Conservation (phyloP, 2,797 vertebrate genomes). For the Falco peregrinus region DNA sequence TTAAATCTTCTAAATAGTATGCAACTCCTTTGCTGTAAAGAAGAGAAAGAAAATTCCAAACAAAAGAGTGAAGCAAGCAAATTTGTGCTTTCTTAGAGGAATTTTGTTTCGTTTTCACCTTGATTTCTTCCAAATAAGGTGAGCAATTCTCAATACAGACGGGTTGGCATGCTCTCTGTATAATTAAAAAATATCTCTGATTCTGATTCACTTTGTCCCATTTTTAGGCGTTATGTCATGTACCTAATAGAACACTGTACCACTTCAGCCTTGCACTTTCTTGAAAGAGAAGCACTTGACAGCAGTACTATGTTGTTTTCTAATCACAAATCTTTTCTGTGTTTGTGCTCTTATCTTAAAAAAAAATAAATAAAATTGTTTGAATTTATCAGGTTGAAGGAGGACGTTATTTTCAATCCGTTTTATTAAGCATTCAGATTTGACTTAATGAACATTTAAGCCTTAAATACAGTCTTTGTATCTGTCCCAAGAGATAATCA, state of each 20-base stretch:
- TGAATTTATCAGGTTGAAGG: not conserved
- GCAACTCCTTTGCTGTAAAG: rapidly evolving
- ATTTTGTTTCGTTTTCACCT: not conserved
- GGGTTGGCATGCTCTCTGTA: rapidly evolving
- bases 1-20: not conserved
- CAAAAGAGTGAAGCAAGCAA: not conserved
- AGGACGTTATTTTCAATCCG: not conserved
- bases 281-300: not conserved
- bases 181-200: not conserved
- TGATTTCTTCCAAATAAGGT: not conserved
- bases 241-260: not conserved
- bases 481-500: not conserved
- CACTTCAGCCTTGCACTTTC: not conserved
- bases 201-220: not conserved
- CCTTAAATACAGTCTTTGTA: not conserved
- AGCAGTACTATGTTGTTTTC: not conserved
- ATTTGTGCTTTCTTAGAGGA: not conserved
- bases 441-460: not conserved
- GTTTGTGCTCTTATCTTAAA: not conserved
- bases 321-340: not conserved
- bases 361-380: not conserved
- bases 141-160: not conserved
- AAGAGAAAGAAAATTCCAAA: not conserved
- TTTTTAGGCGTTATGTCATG: not conserved
- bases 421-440: constrained; percentile 30